Evolutionary conservation across 2,888 invertebrate species (phyloP).

Genomic region (Atethmia centrago): DNA sequence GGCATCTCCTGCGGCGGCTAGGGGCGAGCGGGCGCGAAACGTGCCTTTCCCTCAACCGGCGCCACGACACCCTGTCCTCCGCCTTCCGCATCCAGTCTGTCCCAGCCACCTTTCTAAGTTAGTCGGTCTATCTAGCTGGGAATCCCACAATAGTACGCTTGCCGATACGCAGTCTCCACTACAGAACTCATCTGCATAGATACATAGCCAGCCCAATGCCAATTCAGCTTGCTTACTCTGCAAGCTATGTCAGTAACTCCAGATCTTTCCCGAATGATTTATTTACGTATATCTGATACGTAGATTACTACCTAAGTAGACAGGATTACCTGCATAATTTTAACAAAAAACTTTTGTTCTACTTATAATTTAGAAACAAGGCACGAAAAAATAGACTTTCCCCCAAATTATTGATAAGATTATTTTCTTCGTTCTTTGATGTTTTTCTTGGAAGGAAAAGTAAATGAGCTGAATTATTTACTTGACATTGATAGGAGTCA

Average conservation of each 20-base stretch:
- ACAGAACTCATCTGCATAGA: background rate
- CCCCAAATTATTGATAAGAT: background rate
- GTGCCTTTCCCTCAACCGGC: no score
- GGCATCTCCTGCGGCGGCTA: no score
- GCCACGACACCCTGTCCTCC: background rate
- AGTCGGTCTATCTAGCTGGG: no score
- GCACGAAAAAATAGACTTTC: background rate
- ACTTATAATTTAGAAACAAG: background rate
- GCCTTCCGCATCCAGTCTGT: background rate
- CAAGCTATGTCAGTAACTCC: background rate
- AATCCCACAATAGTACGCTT: background rate
- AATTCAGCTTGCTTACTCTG: background rate
- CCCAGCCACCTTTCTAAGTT: background rate
- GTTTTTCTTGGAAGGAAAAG: background rate
- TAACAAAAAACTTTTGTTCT: background rate
- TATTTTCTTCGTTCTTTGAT: background rate
- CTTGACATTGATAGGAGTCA: background rate
- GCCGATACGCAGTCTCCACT: background rate
- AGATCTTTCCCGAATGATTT: background rate
- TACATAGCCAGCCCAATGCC: background rate
- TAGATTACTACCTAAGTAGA: no score
- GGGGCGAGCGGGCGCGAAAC: no score
- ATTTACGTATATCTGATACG: background rate
- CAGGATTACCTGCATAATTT: background rate
- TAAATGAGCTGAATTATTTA: background rate